These are phyloP conservation scores for Villa cingulata DNA, from an alignment of 2,888 invertebrate genomes.

Conservation along the genomic window DNA sequence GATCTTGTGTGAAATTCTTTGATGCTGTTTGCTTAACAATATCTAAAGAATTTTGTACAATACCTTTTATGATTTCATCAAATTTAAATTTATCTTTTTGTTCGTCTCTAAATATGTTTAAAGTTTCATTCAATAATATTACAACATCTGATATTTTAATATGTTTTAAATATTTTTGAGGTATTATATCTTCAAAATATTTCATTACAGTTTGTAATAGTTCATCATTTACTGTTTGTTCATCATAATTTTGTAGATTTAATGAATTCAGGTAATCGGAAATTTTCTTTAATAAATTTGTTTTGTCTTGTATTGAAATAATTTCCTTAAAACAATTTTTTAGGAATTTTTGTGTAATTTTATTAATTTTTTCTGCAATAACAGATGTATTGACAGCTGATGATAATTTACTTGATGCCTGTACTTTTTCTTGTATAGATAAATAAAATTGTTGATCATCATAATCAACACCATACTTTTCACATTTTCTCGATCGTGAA, in stretches of 20 bases:
- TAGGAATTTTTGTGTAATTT: slow-evolving; percentile 27
- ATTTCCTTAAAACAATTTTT: slow-evolving; percentile 21
- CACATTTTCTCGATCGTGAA: slow-evolving; percentile 16
- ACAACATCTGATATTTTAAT: slow-evolving; percentile 24
- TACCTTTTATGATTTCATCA: slow-evolving; percentile 17
- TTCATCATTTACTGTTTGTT: slow-evolving; percentile 19
- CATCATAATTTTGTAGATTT: not conserved
- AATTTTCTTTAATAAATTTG: slow-evolving; percentile 26
- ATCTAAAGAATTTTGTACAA: slow-evolving; percentile 10
- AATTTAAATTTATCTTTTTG: slow-evolving; percentile 25
- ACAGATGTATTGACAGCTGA: slow-evolving; percentile 8
- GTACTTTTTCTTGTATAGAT: slow-evolving; percentile 6
- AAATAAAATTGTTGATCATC: slow-evolving; percentile 6
- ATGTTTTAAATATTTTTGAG: slow-evolving; percentile 28
- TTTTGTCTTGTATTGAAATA: slow-evolving; percentile 23
- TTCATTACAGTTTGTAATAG: slow-evolving; percentile 27
- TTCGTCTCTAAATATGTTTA: slow-evolving; percentile 26
- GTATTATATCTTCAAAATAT: slow-evolving; percentile 26
- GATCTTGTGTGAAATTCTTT: slow-evolving; percentile 7
- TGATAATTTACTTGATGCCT: slow-evolving; percentile 20
- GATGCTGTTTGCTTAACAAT: not conserved
- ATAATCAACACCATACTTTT: too few relatives aligned
- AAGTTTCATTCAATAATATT: slow-evolving; percentile 26
- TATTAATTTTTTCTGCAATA: slow-evolving; percentile 23
- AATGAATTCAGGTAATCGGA: slow-evolving; percentile 21